Percentiles rank a stretch among this genome's conserved stretches.
Conservation (phyloP, 2,113 vertebrate genomes). For the Panthera leo region DNA sequence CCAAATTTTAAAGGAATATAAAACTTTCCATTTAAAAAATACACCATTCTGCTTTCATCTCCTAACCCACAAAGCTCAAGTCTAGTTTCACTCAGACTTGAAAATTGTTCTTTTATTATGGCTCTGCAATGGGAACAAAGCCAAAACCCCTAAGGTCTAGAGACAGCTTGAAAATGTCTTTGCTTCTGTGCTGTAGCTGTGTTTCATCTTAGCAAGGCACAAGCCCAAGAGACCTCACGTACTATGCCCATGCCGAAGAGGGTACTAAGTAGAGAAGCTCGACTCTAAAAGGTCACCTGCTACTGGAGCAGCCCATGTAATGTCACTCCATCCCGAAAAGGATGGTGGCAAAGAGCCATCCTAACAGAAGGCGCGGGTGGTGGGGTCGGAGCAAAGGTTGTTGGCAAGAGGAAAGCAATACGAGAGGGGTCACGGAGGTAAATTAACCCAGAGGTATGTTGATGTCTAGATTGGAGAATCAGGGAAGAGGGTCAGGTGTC, state of each 20-base stretch:
- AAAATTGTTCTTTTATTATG: background rate
- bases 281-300: background rate
- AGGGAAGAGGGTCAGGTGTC: background rate
- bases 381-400: too few relatives aligned
- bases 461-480: background rate
- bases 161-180: background rate
- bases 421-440: background rate
- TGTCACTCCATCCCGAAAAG: background rate
- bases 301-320: background rate
- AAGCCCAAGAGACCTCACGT: background rate
- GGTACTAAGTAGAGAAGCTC: background rate
- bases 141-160: background rate
- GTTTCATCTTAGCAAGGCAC: background rate
- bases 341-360: rapidly evolving
- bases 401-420: background rate
- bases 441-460: background rate
- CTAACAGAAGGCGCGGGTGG: background rate
- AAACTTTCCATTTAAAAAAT: conserved; percentile 62
- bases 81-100: background rate
- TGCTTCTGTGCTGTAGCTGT: background rate
- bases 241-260: background rate
- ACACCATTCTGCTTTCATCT: background rate
- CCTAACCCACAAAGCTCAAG: background rate
- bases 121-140: background rate
- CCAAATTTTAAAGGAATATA: conserved; percentile 66